Evolutionary conservation across 2,888 invertebrate species (phyloP).

Genomic region (Mantis religiosa): DNA sequence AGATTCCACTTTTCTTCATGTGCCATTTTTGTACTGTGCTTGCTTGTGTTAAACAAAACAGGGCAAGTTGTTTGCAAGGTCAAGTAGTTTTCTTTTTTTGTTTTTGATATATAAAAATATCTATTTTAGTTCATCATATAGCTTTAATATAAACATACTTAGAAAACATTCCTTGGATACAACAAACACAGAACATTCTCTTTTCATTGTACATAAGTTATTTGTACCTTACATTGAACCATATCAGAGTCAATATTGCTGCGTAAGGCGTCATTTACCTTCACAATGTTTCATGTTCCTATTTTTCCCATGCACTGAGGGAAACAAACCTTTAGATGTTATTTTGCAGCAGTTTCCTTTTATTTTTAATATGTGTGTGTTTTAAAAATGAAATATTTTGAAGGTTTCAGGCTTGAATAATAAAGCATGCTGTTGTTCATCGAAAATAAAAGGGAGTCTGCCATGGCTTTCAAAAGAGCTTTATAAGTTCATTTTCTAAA

Average conservation of each 20-base stretch:
- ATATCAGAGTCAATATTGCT: conserved; percentile 21
- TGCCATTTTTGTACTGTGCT: neutral
- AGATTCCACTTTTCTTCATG: neutral
- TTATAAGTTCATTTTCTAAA: neutral
- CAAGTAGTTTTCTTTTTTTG: neutral
- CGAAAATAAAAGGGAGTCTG: neutral
- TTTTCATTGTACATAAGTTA: conserved; percentile 17
- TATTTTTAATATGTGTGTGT: neutral
- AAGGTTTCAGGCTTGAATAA: neutral
- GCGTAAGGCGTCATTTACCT: neutral
- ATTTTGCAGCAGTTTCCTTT: neutral
- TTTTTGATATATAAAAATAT: neutral
- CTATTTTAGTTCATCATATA: neutral
- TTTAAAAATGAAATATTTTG: neutral
- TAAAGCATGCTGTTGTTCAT: neutral
- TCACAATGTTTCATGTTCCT: conserved; percentile 22
- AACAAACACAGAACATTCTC: neutral
- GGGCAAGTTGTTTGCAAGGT: neutral
- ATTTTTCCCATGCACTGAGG: neutral
- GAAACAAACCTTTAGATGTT: neutral
- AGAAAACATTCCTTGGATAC: conserved; percentile 18
- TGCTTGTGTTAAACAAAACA: neutral
- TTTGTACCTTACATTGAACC: neutral
- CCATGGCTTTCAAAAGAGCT: neutral
- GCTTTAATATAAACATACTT: conserved; percentile 20